Percentiles rank a stretch among this genome's conserved stretches.
Evolutionary conservation across 2,113 vertebrate genomes (phyloP).

Genomic region (mouse (Mus musculus)): DNA sequence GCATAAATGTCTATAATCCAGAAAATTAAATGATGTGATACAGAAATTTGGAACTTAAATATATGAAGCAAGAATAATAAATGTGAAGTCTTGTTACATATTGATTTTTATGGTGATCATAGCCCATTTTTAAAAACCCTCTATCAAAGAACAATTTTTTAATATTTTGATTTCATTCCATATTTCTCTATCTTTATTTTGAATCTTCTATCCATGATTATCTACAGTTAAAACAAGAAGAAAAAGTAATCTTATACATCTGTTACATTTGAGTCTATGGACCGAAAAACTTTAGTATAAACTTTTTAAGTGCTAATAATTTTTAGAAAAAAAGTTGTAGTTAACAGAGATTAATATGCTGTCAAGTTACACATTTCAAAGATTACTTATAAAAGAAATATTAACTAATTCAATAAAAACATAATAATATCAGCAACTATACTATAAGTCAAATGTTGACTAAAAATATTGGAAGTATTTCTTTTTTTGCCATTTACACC

Average conservation of each 20-base stretch:
- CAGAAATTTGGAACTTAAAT: neutral
- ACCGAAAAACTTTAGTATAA: neutral
- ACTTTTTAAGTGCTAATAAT: neutral
- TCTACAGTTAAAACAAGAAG: neutral
- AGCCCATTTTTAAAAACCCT: neutral
- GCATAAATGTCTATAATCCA: neutral
- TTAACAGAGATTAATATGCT: neutral
- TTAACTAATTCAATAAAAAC: neutral
- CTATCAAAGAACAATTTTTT: neutral
- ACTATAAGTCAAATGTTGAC: neutral
- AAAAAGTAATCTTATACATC: neutral
- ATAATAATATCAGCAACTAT: neutral
- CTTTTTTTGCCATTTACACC: neutral
- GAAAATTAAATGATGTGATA: neutral
- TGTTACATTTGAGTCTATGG: neutral
- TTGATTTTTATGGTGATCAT: neutral
- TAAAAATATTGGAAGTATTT: neutral
- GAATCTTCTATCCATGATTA: neutral
- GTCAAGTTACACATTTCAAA: neutral
- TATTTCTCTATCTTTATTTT: neutral
- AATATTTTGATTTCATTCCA: neutral
- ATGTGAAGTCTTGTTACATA: neutral
- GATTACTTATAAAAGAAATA: neutral
- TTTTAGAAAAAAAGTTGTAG: neutral
- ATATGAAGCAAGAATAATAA: neutral